Base-by-base conservation (phyloP, 2,113 vertebrate genomes). In the Heloderma charlesbogerti region DNA sequence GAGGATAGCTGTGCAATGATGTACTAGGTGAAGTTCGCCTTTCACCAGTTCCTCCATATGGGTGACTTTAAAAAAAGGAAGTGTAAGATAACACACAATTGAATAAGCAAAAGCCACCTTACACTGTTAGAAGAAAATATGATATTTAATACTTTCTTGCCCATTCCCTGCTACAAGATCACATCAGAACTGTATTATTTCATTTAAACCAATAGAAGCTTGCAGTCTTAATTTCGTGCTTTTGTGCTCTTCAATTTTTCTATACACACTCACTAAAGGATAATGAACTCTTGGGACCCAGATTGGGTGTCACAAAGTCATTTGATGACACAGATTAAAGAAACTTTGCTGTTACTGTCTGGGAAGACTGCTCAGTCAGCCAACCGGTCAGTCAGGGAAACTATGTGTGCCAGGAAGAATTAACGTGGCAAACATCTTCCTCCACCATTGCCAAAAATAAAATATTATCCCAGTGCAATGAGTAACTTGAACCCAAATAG, bases 361-460 rank as follows among this genome's bases (percentile, higher is more conserved):
- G 48, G 88, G 88, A 89, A 89, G 69, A 84, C 27, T 72, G 51
- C 88, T 43, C 79, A 89, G 48, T 27, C 67, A 66, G 37, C 48
- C 79, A 82, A 29, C n/a, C 40, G 80, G 77, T 29, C 77, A 88
- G 77, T 34, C n/a, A 34, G 51, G 54, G 31, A 84, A 63, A 84
- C 16, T 84, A 57, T 75, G 37, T 57, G 1, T 60, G 69, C 71
- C 69, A 89, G 80, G 69, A 84, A 89, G 54, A 89, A 84, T 63
- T 60, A 77, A n/a, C 45, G 40, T 57, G 29, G 31, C 40, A 84
- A 89, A 77, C 54, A 77, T 84, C 88, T 89, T 84, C 18, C 37
- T 74, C 22, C 43, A 18, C 57, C 18, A 77, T 9, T 34, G 54
- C 71, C 54, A 63, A 89, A 89, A 84, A 89, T 77, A 29, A 77